Percentiles rank a stretch among this genome's conserved stretches.
Evolutionary conservation across 2,113 vertebrate genomes (phyloP).

Genomic region (Oreocharis arfaki): DNA sequence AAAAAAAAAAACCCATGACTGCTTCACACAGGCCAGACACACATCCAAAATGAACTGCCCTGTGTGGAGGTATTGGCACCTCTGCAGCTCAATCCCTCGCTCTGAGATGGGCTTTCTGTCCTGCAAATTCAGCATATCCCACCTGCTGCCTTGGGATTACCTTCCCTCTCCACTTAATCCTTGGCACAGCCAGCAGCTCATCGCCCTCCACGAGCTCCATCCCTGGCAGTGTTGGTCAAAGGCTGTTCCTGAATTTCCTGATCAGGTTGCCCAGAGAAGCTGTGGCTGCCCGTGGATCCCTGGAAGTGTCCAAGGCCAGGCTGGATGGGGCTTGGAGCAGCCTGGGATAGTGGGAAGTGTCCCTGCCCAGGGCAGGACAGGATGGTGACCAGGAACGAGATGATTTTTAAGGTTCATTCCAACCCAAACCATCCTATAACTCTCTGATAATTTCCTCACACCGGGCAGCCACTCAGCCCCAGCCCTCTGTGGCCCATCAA

Average conservation of each 20-base stretch:
- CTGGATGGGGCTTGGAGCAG: fast-evolving
- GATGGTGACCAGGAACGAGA: neutral
- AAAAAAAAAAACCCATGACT: neutral
- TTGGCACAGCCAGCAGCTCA: neutral
- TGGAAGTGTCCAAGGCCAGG: neutral
- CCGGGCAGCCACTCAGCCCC: fast-evolving
- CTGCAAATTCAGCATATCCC: neutral
- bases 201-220: neutral
- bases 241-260: neutral
- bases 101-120: neutral
- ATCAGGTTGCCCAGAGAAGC: neutral
- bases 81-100: neutral
- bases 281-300: neutral
- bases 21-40: neutral
- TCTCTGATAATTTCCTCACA: neutral
- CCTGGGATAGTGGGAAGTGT: neutral
- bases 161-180: neutral
- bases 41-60: neutral
- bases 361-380: neutral
- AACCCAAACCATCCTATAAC: neutral
- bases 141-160: neutral
- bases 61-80: neutral
- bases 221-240: neutral
- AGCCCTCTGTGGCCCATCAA: neutral
- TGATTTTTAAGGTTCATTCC: neutral